Conservation (phyloP, 2,113 vertebrate species). For the Platanista minor region DNA sequence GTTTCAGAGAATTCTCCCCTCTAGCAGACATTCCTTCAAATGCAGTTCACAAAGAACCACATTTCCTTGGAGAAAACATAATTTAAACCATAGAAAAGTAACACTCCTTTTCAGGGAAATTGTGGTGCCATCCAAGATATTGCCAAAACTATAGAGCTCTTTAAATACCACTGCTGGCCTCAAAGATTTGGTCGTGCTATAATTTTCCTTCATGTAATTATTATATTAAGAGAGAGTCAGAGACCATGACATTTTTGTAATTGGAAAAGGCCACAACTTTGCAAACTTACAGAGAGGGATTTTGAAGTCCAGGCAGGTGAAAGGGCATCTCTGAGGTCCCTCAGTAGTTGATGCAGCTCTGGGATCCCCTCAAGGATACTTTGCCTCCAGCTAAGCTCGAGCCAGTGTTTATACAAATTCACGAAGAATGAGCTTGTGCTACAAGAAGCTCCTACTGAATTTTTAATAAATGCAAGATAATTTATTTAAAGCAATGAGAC, state of each 20-base stretch:
- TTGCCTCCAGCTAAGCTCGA: neutral
- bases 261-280: neutral
- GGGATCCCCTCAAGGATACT: neutral
- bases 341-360: neutral
- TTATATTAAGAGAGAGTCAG: neutral
- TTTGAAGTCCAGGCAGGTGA: neutral
- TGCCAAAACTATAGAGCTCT: neutral
- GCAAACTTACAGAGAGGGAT: neutral
- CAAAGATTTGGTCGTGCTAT: neutral
- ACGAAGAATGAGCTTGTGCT: neutral
- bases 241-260: neutral
- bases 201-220: neutral
- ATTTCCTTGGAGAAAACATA: neutral
- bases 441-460: neutral
- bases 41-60: neutral
- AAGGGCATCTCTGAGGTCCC: neutral
- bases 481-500: constrained; percentile 9
- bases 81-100: neutral
- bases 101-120: neutral
- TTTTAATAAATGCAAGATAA: constrained; percentile 39
- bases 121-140: neutral
- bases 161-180: neutral
- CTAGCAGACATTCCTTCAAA: constrained; percentile 11
- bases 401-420: neutral
- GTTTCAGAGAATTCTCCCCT: neutral